Evolutionary conservation across 2,113 vertebrate genomes (phyloP).

Genomic region (Malaclemys terrapin): DNA sequence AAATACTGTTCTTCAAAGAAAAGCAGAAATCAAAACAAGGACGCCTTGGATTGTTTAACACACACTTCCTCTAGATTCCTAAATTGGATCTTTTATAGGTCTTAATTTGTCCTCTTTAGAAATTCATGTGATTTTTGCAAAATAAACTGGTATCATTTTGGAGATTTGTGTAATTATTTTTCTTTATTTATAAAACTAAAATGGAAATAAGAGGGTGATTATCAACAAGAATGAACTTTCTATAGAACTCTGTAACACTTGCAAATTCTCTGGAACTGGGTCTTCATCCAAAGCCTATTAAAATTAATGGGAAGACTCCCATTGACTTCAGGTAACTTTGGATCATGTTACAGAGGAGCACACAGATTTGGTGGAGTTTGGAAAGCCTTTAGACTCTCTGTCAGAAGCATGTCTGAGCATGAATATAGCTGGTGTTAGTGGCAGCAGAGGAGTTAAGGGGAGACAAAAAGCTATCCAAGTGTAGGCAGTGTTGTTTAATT

Average conservation of each 20-base stretch:
- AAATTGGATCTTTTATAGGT: background rate
- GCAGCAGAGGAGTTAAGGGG: background rate
- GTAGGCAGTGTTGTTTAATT: background rate
- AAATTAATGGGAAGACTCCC: background rate
- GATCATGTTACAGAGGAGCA: background rate
- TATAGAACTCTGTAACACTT: background rate
- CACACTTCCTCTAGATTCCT: background rate
- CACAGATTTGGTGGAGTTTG: background rate
- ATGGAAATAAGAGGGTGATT: background rate
- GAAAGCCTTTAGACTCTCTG: background rate
- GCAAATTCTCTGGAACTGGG: background rate
- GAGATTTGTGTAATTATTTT: background rate
- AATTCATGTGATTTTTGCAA: background rate
- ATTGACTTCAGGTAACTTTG: background rate
- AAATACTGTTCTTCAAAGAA: background rate
- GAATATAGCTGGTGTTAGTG: background rate
- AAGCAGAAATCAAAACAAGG: background rate
- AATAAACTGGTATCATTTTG: background rate
- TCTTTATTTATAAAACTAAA: background rate
- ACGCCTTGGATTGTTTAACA: rapidly evolving
- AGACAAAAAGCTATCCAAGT: background rate
- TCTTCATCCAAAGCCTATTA: background rate
- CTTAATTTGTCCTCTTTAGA: background rate
- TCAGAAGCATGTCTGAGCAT: background rate
- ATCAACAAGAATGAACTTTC: background rate